Conservation (phyloP, 2,113 vertebrate genomes). For the Cranoglanis bouderius region DNA sequence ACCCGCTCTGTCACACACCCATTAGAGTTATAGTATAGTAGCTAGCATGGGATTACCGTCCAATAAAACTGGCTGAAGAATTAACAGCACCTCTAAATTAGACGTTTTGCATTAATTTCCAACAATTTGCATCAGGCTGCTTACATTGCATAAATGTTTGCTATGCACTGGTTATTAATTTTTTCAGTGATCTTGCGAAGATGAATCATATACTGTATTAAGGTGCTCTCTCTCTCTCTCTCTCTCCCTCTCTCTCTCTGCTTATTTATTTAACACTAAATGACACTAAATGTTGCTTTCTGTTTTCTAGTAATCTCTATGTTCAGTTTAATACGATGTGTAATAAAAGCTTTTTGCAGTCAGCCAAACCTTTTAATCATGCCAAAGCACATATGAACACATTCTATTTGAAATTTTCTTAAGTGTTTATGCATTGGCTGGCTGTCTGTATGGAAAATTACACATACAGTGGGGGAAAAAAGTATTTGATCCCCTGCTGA, state of each 20-base stretch:
- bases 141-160: slow-evolving; percentile 3
- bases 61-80: not conserved
- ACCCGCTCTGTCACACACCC: not conserved
- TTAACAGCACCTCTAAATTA: slow-evolving; percentile 1
- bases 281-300: slow-evolving; percentile 16
- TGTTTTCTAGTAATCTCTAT: slow-evolving; percentile 3
- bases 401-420: not conserved
- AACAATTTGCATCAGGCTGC: not conserved
- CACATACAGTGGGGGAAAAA: too few species aligned
- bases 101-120: slow-evolving; percentile 1
- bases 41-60: not conserved
- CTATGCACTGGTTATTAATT: not conserved
- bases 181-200: not conserved
- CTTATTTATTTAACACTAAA: not conserved
- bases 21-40: not conserved
- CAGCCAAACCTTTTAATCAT: slow-evolving; percentile 8
- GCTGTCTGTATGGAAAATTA: not conserved
- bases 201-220: not conserved
- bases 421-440: not conserved
- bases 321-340: not conserved
- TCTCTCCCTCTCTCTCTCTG: not conserved
- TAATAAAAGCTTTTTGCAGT: slow-evolving; percentile 15
- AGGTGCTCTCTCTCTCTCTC: not conserved
- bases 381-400: not conserved
- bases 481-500: too few species aligned